Evolutionary conservation across 1,140 invertebrate species (phyloP).

Genomic region (Aphaenogaster rudis): DNA sequence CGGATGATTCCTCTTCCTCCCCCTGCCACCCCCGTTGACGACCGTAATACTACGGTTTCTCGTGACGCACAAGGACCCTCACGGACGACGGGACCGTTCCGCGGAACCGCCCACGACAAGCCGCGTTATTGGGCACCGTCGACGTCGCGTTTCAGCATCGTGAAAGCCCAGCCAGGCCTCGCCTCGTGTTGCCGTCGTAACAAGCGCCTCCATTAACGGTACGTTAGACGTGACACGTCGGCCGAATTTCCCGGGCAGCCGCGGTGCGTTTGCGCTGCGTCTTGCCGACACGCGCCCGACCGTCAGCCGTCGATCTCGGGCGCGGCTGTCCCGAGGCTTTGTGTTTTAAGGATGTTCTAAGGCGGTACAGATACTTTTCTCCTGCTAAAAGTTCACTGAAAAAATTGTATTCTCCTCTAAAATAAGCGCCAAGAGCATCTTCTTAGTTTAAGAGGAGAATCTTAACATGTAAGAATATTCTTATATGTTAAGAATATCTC

Average conservation of each 20-base stretch:
- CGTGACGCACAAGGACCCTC: slow-evolving; percentile 63
- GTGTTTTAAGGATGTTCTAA: neutral
- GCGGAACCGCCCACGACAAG: slow-evolving; percentile 75
- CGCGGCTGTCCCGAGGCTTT: neutral
- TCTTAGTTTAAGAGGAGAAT: no score
- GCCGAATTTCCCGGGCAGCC: slow-evolving; percentile 78
- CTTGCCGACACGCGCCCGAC: slow-evolving; percentile 70
- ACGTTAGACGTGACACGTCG: slow-evolving; percentile 84
- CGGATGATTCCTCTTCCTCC: slow-evolving; percentile 46
- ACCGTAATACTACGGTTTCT: slow-evolving; percentile 56
- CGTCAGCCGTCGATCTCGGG: slow-evolving; percentile 9
- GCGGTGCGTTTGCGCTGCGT: slow-evolving; percentile 77
- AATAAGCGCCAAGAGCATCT: no score
- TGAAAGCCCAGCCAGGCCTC: slow-evolving; percentile 72
- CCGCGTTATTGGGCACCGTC: slow-evolving; percentile 67
- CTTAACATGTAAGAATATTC: no score
- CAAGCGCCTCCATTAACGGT: slow-evolving; percentile 84
- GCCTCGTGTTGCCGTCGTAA: slow-evolving; percentile 67
- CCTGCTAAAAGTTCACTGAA: no score
- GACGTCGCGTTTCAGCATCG: slow-evolving; percentile 67
- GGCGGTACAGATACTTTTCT: no score
- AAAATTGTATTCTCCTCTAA: no score
- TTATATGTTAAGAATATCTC: no score
- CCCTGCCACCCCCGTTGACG: slow-evolving; percentile 20
- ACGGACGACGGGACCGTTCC: slow-evolving; percentile 63